Base-by-base conservation (phyloP, 2,113 vertebrate species). In the Pardalotus punctatus region DNA sequence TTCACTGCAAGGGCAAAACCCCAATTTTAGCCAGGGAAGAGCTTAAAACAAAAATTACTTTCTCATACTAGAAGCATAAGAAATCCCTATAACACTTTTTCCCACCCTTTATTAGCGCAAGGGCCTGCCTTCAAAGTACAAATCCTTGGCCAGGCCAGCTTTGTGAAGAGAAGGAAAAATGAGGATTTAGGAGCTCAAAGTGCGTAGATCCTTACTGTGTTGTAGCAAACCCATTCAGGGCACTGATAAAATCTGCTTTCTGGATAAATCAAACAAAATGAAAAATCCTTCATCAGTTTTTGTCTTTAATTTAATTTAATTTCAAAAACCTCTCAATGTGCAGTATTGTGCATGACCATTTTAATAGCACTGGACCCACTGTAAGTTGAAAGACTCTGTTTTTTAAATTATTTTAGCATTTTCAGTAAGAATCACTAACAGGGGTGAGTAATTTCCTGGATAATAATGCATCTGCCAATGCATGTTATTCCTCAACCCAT, bases 351-450 rank as follows among this genome's bases (percentile, higher is more conserved):
- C 31, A 19, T 38, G 16, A 25, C 5, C 14, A 36, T 66, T 90
- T 88, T 51, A 83, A 27, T 42, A 81, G 35, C 0, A 0, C 11
- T 67, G 48, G 42, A 47, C 36, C 5, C 36, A 33, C 33, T 72
- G 22, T 61, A 31, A 56, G 33, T 5, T 80, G 57, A 76, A 81
- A 53, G 61, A 81, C 48, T 22, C 8, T 16, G 22, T 80, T 86
- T 88, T 29, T 90, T 82, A 78, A 74, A 82, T 69, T 82, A 58
- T 94, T 91, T 93, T 94, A 51, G 10, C 70, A 33, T 93, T 95
- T 96, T 91, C 66, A 73, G 66, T 61, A 84, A 73, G 42, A 85
- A 82, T 73, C 82, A 69, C 78, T 72, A 94, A 76, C 28, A 77
- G 53, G 40, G 71, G 89, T 77, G 71, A 86, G 62, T 56, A 91